Base-by-base conservation (phyloP, 2,113 vertebrate species). In the Campylomormyrus numenius region DNA sequence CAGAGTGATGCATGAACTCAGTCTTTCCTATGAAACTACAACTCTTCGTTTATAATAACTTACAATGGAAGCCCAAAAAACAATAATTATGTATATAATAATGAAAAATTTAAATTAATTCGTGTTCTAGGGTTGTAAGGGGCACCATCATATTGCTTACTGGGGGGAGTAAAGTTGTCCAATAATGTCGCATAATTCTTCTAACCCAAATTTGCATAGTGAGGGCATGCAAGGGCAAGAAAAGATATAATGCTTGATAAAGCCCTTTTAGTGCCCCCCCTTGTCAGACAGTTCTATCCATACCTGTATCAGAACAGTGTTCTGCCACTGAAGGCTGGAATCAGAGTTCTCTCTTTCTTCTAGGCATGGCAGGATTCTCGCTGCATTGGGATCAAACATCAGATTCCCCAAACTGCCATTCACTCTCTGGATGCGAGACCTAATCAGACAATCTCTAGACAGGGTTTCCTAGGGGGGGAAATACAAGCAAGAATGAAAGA, bases 381-480 rank as follows among this genome's bases (percentile, higher is more conserved):
- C 93, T 49, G 91, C 91, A 19, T 91, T 94, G 27, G 95, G 92
- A 8, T 95, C 94, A 50, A 87, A 92, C 94, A 96, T 95, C 87
- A 96, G 24, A 27, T 92, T 94, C 31, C 95, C 95, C 88, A 96
- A 90, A 39, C 93, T 94, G 8, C 94, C 95, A 0, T 96, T 96
- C 0, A 93, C 94, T 0, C 94, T 87, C 93, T 95, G 95, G 87
- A 96, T 92, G 8, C 87, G 90, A 87, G 93, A 95, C 89, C 94
- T 92, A 88, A 95, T 90, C 21, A 93, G 88, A 90, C 92, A 94
- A 45, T 24, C 24, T 74, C 62, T 74, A 0, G 94, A 92, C 1
- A 45, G 90, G 21, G 84, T 17, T 5, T 91, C 90, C 94, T 96
- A 90, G 13, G 39, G 35, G 15, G 42, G 31, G 56, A 1, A 31